These are phyloP conservation scores for Lucilia cuprina DNA, from an alignment of 1,140 invertebrate genomes.

Conservation along the genomic window DNA sequence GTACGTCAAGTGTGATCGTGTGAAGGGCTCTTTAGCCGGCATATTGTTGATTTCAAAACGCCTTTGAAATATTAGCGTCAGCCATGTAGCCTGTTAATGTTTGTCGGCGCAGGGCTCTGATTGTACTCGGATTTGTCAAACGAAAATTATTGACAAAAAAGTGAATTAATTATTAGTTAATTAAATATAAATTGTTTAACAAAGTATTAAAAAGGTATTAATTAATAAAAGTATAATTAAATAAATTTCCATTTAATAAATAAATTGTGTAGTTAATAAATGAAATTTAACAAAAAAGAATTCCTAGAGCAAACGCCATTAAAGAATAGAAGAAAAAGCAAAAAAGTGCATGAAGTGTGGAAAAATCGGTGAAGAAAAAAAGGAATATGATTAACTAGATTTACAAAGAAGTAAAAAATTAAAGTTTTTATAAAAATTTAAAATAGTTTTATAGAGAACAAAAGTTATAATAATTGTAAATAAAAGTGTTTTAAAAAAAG, in stretches of 20 bases:
- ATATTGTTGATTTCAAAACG: no score
- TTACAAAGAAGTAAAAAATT: background rate
- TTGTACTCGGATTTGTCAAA: background rate
- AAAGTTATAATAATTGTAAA: background rate
- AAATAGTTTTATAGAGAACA: background rate
- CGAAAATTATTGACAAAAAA: slow-evolving; percentile 6
- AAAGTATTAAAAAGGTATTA: background rate
- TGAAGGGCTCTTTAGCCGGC: no score
- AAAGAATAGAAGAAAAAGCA: background rate
- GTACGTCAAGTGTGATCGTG: no score
- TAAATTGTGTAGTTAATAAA: background rate
- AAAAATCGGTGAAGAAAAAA: slow-evolving; percentile 17
- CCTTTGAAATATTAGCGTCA: no score
- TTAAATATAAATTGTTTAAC: background rate
- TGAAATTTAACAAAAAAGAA: background rate
- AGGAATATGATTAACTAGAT: slow-evolving; percentile 24
- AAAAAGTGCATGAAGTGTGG: slow-evolving; percentile 1
- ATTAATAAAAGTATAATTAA: background rate
- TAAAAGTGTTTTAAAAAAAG: background rate
- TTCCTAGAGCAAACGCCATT: background rate
- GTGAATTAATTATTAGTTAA: background rate
- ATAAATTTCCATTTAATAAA: background rate
- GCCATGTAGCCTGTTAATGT: no score
- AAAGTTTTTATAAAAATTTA: background rate
- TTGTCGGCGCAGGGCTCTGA: no score